Conservation (phyloP, 2,888 invertebrate species). For the Macrosoma leucophasiata region DNA sequence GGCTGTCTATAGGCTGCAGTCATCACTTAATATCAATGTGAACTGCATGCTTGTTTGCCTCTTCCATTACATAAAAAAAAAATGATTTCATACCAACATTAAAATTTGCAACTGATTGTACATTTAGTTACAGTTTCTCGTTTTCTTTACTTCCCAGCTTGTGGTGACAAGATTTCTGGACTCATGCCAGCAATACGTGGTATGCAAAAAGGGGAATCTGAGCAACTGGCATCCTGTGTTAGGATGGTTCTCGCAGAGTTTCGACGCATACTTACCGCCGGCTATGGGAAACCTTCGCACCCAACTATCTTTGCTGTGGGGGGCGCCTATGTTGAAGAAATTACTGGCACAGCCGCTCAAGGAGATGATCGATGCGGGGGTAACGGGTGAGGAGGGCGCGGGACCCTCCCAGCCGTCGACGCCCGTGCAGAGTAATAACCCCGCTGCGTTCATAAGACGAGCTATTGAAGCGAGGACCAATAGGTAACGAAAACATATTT, state of each 20-base stretch:
- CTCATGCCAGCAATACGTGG: conserved; percentile 94
- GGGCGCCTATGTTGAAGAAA: conserved; percentile 55
- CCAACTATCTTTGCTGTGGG: conserved; percentile 86
- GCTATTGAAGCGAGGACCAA: conserved; percentile 71
- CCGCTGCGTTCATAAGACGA: conserved; percentile 62
- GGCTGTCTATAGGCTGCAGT: too few relatives aligned
- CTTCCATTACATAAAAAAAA: too few relatives aligned
- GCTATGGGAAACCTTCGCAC: conserved; percentile 80
- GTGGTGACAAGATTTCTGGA: conserved; percentile 91
- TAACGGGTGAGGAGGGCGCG: conserved; percentile 57
- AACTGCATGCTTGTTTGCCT: too few relatives aligned
- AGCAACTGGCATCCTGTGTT: conserved; percentile 99
- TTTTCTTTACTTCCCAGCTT: conserved; percentile 76
- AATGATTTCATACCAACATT: too few relatives aligned
- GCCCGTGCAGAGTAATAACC: conserved; percentile 56
- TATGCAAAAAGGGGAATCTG: conserved; percentile 90
- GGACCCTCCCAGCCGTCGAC: conserved; percentile 74
- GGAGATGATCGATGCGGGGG: conserved; percentile 72
- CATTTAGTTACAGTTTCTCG: too few relatives aligned
- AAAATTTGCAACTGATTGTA: too few relatives aligned
- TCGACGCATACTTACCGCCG: conserved; percentile 81
- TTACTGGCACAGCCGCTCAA: conserved; percentile 59
- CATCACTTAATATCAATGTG: too few relatives aligned
- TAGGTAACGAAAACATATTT: conserved; percentile 68
- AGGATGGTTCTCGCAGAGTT: conserved; percentile 93